Percentiles rank a stretch among this genome's conserved stretches.
These are phyloP conservation scores for Trichopoda pennipes DNA, from an alignment of 2,888 invertebrate genomes.

Conservation along the genomic window DNA sequence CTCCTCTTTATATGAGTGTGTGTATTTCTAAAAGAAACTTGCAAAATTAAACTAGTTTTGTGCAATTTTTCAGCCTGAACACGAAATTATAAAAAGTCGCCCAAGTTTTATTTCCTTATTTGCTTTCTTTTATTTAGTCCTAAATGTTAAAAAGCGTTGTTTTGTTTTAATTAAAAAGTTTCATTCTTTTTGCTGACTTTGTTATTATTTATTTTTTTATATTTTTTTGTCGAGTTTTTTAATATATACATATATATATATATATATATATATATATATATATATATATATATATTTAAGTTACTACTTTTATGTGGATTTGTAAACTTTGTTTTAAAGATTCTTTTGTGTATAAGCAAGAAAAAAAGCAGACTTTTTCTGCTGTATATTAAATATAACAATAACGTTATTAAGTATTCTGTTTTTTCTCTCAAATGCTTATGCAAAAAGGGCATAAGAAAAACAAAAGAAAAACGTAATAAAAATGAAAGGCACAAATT, in stretches of 20 bases:
- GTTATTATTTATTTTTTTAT: slow-evolving; percentile 25
- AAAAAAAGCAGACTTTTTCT: slow-evolving; percentile 25
- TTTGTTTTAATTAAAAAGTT: slow-evolving; percentile 73
- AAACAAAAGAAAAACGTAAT: not conserved
- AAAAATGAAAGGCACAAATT: slow-evolving; percentile 32
- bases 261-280: no score
- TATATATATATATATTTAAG: no score
- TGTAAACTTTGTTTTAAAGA: slow-evolving; percentile 34
- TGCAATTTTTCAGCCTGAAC: slow-evolving; percentile 66
- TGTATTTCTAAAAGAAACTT: slow-evolving; percentile 16
- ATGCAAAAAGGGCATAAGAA: slow-evolving; percentile 41
- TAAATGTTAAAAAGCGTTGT: slow-evolving; percentile 67
- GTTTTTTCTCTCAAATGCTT: slow-evolving; percentile 57
- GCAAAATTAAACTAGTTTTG: slow-evolving; percentile 55
- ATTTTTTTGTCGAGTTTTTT: not conserved
- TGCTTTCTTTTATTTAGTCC: not conserved
- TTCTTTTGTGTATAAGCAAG: not conserved
- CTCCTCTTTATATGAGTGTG: slow-evolving; percentile 4
- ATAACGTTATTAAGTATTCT: slow-evolving; percentile 67
- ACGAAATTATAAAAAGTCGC: slow-evolving; percentile 59
- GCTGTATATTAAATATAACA: slow-evolving; percentile 59
- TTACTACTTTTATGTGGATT: slow-evolving; percentile 55
- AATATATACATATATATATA: no score
- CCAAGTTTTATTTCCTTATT: not conserved
- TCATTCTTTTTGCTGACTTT: slow-evolving; percentile 52